Base-by-base conservation (phyloP, 2,888 invertebrate species). In the Lasioglossum oenotherae region DNA sequence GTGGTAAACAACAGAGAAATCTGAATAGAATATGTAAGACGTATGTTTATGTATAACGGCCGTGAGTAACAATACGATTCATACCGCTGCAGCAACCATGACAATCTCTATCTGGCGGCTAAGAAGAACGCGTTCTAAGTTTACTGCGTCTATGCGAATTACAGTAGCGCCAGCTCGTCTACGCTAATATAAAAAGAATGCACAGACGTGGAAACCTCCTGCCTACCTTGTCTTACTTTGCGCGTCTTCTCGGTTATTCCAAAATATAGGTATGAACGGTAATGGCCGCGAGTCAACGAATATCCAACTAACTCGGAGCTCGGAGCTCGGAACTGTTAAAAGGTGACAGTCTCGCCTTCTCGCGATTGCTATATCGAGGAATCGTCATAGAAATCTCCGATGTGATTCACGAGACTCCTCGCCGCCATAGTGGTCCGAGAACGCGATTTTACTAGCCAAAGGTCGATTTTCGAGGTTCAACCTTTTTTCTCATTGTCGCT, bases 71-170 rank as follows among this genome's bases (percentile, higher is more conserved):
- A 82, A 38, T 19, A 8, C 35, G 27, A 74, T 64, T 31, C 44
- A 46, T 75, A 72, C 69, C 57, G 69, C 74, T 80, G 35, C 46
- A 57, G 73, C 76, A 44, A 74, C 38, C 41, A 80, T 78, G 76
- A 79, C 64, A 69, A 53, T 78, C 73, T 87, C 85, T 89, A 84
- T 67, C 67, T 87, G 86, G 81, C 86, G 73, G 44, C 87, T 87
- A 87, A 78, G 69, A 71, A 41, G 83, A 78, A 82, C 14, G 73
- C 75, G 38, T 41, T 71, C 84, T 75, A 83, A 80, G 69, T 81
- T 81, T 78, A 77, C 80, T 87, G 89, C 81, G 57, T 86, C 92
- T 90, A 92, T 87, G 91, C 88, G 78, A 85, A 82, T 88, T 83
- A 86, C 85, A 86, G 69, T 83, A 91, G 85, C 85, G 79, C 75